phyloP scores from a whole-genome alignment of 2,797 vertebrate genomes.

The Falco peregrinus region DNA sequence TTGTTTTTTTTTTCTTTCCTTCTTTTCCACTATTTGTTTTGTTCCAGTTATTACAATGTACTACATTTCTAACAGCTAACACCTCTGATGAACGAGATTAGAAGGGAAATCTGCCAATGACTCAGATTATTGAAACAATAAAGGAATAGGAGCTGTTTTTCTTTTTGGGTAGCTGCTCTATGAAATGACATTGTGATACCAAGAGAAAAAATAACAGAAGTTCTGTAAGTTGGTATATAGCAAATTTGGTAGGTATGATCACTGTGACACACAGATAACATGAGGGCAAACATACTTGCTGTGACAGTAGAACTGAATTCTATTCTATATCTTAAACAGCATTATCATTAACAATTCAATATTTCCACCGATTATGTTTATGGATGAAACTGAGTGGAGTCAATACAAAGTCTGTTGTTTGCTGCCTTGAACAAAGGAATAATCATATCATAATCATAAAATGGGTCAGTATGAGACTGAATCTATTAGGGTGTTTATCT shows the following conservation, averaged over 20 bases:
- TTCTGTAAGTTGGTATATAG: neutral
- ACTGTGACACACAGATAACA: rapidly evolving
- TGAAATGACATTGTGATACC: neutral
- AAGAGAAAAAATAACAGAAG: neutral
- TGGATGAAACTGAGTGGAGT: neutral
- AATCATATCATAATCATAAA: neutral
- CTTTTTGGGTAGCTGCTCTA: neutral
- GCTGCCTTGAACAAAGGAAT: neutral
- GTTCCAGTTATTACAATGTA: neutral
- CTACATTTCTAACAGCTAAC: neutral
- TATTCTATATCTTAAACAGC: neutral
- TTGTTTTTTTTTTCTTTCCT: neutral
- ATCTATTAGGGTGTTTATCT: neutral
- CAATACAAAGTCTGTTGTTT: neutral
- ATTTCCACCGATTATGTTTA: neutral
- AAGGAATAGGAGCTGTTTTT: neutral
- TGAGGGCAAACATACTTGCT: neutral
- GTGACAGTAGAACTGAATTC: neutral
- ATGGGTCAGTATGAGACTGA: neutral
- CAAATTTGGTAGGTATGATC: neutral
- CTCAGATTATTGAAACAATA: neutral
- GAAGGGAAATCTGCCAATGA: neutral
- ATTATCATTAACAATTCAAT: neutral
- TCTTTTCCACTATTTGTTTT: neutral
- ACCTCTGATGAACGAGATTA: neutral